Base-by-base conservation (phyloP, 2,888 invertebrate species). In the Rhyacophila evoluta region DNA sequence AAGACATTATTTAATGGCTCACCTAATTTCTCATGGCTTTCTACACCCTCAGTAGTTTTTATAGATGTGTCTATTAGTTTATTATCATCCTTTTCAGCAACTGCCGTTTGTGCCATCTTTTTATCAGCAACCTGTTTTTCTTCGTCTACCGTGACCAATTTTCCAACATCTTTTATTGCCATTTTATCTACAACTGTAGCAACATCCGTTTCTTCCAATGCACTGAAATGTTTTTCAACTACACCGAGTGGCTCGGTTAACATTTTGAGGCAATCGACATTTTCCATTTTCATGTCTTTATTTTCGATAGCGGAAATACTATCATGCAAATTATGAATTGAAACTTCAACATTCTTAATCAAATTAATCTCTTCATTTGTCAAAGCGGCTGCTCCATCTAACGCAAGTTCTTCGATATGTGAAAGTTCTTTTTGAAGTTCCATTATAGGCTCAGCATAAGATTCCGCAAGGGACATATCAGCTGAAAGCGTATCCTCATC, bases 361-460 rank as follows among this genome's bases (percentile, higher is more conserved):
- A 88, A 80, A 28, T 85, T 83, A 67, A 86, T 84, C 68, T 87
- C 86, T 79, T 86, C 84, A 69, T 83, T 84, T 74, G 85, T 83
- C 11, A 87, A 12, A n/a, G 78, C 29, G 15, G 75, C 79, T 1
- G 80, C 73, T 36, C 84, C 83, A 39, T 86, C 85, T 1, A 83
- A 83, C 81, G 86, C 84, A 8, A 87, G 84, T 72, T 87, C 84
- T 39, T 85, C 83, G 36, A 84, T 83, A 39, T 84, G 81, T 11
- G 86, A 84, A 6, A 88, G 86, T 81, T 87, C 87, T 84, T 87
- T 86, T 77, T 88, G 86, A 12, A 87, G 85, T 81, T 87, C 87
- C 19, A 85, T 84, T 83, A 88, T 85, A 15, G 86, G 86, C 81
- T 87, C 85, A 11, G 88, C 85, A 41, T 87, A 85, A 2, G 87